These are phyloP conservation scores for Onychorhynchus coronatus DNA, from an alignment of 2,113 vertebrate genomes.

Conservation along the genomic window DNA sequence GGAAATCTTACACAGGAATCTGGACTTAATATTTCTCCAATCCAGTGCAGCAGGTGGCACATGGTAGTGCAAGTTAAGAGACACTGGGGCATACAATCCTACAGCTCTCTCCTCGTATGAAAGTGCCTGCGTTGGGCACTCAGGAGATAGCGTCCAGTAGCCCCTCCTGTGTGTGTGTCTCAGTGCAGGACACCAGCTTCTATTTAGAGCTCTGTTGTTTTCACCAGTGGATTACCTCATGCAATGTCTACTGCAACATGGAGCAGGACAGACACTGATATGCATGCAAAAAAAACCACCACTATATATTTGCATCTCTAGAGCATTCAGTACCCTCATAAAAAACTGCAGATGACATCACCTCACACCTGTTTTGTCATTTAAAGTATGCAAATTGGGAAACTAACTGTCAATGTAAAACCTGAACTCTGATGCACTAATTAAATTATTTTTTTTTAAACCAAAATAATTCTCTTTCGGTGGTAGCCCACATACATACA, in stretches of 20 bases:
- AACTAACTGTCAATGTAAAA: neutral
- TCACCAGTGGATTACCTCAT: rapidly evolving
- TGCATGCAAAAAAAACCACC: neutral
- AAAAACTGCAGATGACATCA: neutral
- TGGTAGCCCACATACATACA: too few species aligned
- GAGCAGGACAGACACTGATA: neutral
- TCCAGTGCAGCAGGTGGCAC: neutral
- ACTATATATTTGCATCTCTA: neutral
- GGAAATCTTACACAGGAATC: neutral
- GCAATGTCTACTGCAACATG: neutral
- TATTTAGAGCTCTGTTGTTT: neutral
- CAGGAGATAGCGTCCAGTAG: neutral
- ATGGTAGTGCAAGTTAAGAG: neutral
- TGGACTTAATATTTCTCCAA: neutral
- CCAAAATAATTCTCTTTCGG: neutral
- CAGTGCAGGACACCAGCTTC: neutral
- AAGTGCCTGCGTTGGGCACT: neutral
- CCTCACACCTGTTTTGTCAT: rapidly evolving
- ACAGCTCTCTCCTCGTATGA: neutral
- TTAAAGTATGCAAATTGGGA: neutral
- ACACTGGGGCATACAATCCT: neutral
- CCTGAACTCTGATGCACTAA: neutral
- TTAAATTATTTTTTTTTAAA: neutral
- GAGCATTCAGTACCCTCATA: neutral
- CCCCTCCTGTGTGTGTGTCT: rapidly evolving